Percentiles rank a stretch among this genome's conserved stretches.
Conservation (phyloP, 2,888 invertebrate genomes). For the Spicauda simplicius region DNA sequence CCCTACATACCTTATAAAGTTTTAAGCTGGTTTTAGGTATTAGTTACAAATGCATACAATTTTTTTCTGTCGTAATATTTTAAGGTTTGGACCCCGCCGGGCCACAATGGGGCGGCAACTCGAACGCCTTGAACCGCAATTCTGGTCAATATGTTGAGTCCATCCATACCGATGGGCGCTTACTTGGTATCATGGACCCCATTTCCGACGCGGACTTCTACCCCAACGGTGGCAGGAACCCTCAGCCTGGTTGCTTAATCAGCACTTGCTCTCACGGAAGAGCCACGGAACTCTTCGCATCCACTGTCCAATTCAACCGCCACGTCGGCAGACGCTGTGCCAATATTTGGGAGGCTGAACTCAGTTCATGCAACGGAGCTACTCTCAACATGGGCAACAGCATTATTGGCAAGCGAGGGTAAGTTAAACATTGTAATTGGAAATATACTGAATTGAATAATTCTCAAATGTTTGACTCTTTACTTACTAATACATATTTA, state of each 20-base stretch:
- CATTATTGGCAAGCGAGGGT: constrained; percentile 47
- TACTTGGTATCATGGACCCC: constrained; percentile 50
- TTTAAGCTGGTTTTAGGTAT: no score
- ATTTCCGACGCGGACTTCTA: constrained; percentile 54
- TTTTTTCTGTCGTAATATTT: background rate
- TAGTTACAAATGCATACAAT: no score
- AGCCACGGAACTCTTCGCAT: constrained; percentile 61
- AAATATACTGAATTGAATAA: no score
- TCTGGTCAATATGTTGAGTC: constrained; percentile 52
- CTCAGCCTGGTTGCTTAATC: constrained; percentile 62
- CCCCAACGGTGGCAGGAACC: constrained; percentile 53
- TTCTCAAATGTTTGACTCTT: no score
- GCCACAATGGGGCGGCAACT: constrained; percentile 47
- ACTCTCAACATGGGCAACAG: constrained; percentile 48
- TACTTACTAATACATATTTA: no score
- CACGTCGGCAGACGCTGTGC: constrained; percentile 52
- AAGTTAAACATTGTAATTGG: background rate
- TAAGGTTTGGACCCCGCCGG: constrained; percentile 53
- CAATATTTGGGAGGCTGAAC: constrained; percentile 45
- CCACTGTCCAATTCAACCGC: constrained; percentile 58
- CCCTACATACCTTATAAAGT: no score
- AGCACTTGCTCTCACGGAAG: constrained; percentile 64
- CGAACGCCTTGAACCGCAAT: constrained; percentile 46
- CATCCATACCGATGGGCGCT: constrained; percentile 54
- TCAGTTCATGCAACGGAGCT: constrained; percentile 45